Percentiles rank a stretch among this genome's conserved stretches.
Evolutionary conservation across 2,113 vertebrate species (phyloP).

Genomic region (Mohoua ochrocephala): DNA sequence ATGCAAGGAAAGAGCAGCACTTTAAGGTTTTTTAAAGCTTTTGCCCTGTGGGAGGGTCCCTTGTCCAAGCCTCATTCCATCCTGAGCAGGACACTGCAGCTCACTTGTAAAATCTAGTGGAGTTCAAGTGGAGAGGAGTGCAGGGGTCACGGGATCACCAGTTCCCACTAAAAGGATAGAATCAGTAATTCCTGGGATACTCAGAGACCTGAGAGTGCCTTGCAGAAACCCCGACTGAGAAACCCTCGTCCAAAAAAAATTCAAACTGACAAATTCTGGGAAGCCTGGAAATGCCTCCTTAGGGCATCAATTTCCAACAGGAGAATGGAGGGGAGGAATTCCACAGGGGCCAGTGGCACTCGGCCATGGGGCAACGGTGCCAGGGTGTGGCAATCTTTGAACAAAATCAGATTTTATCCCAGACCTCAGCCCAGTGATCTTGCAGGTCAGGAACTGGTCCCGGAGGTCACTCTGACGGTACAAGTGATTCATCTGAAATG

Average conservation of each 20-base stretch:
- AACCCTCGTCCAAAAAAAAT: background rate
- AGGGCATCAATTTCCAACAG: background rate
- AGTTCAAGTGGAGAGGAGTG: background rate
- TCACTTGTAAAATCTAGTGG: background rate
- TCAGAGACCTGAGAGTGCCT: background rate
- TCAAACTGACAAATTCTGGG: background rate
- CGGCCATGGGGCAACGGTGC: background rate
- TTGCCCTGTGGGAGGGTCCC: background rate
- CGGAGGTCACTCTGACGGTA: conserved; percentile 50
- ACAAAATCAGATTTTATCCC: background rate
- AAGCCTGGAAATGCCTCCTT: background rate
- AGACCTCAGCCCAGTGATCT: conserved; percentile 67
- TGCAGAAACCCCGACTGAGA: background rate
- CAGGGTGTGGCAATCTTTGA: background rate
- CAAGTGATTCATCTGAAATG: conserved; percentile 66
- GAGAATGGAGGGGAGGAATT: background rate
- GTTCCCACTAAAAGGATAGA: background rate
- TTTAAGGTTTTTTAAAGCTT: background rate
- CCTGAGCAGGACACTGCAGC: background rate
- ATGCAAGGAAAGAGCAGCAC: background rate
- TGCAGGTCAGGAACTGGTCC: conserved; percentile 63
- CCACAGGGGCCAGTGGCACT: background rate
- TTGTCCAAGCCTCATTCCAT: background rate
- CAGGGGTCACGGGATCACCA: background rate
- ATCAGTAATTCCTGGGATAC: background rate